A percentile compares a stretch with the other conserved stretches of the same genome.
phyloP scores from a whole-genome alignment of 2,113 vertebrate genomes.

The Actenoides hombroni region DNA sequence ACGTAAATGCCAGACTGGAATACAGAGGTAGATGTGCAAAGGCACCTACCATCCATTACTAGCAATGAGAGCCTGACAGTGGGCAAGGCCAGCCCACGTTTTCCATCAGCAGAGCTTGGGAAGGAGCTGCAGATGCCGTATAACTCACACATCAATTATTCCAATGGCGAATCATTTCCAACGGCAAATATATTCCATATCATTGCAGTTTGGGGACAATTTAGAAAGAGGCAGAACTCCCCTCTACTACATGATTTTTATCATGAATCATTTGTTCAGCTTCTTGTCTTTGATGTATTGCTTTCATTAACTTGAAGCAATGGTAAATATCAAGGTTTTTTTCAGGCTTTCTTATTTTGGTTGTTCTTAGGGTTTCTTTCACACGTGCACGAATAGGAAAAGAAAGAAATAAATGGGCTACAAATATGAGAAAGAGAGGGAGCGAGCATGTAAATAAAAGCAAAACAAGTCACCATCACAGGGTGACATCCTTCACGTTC shows the following conservation, averaged over 20 bases:
- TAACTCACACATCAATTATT: neutral
- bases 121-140: neutral
- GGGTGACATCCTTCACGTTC: neutral
- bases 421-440: neutral
- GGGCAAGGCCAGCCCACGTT: neutral
- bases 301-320: conserved; percentile 26
- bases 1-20: neutral
- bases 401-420: neutral
- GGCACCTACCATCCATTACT: neutral
- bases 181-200: neutral
- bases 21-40: neutral
- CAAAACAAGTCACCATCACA: neutral
- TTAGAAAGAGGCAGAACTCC: neutral
- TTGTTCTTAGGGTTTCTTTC: neutral
- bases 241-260: neutral
- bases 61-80: neutral
- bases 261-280: neutral
- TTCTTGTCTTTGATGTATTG: conserved; percentile 23
- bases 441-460: neutral
- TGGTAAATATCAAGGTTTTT: neutral
- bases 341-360: neutral
- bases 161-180: neutral
- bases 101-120: neutral
- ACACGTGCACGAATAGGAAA: neutral
- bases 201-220: neutral